These are phyloP conservation scores for human DNA, from an alignment of 2,113 vertebrate species.

Conservation along the genomic window GRCh38 chr3:2555501-2556000, in stretches of 20 bases:
- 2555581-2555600: not conserved
- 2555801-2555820: not conserved
- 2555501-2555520: not conserved
- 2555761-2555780: not conserved
- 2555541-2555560: not conserved
- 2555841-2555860: not conserved
- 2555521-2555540: not conserved
- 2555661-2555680: not conserved
- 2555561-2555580: not conserved
- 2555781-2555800: not conserved
- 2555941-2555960: not conserved
- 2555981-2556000: not conserved
- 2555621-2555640: not conserved
- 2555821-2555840: not conserved
- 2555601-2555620: not conserved
- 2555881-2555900: not conserved
- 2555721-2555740: not conserved
- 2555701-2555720: rapidly evolving
- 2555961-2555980: not conserved
- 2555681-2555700: no score
- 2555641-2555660: not conserved
- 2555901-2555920: not conserved
- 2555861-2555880: not conserved
- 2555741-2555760: not conserved
- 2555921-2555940: not conserved